Evolutionary conservation across 2,888 invertebrate genomes (phyloP).

Genomic region (Lordiphosa fenestrarum): DNA sequence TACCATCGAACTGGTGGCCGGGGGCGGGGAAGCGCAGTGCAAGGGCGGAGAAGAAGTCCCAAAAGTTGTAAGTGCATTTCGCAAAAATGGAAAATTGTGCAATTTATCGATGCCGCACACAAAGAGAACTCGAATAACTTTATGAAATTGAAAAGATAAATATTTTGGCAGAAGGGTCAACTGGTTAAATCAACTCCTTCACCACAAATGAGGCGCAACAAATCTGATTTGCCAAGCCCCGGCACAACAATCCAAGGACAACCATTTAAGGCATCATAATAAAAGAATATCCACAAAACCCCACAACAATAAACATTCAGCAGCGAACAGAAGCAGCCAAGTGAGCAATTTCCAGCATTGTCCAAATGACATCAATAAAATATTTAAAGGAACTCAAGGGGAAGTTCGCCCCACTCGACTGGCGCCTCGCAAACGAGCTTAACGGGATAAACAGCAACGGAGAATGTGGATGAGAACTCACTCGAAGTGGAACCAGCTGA

Average conservation of each 20-base stretch:
- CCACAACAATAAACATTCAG: conserved; percentile 57
- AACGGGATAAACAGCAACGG: conserved; percentile 49
- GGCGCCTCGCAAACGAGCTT: conserved; percentile 59
- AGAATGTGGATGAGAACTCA: conserved; percentile 22
- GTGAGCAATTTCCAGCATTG: conserved; percentile 55
- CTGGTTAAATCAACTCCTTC: conserved; percentile 13
- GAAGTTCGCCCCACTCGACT: conserved; percentile 42
- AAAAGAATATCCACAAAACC: conserved; percentile 65
- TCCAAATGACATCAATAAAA: conserved; percentile 71
- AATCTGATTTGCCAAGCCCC: conserved; percentile 49
- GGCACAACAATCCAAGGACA: conserved; percentile 25
- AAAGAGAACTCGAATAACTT: conserved; percentile 21
- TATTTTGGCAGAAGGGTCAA: conserved; percentile 34
- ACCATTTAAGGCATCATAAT: conserved; percentile 39
- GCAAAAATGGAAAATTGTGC: conserved; percentile 66
- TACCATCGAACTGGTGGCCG: conserved; percentile 10
- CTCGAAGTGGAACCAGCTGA: conserved; percentile 32
- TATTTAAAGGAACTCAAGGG: conserved; percentile 43
- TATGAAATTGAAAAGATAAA: conserved; percentile 36
- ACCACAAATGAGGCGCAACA: conserved; percentile 46
- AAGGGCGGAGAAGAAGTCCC: not conserved
- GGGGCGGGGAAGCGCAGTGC: conserved; percentile 4
- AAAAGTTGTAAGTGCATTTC: conserved; percentile 53
- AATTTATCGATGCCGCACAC: conserved; percentile 48
- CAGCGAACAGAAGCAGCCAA: conserved; percentile 41